Percentiles rank a stretch among this genome's conserved stretches.
Conservation (phyloP, 1,140 invertebrate species). For the fruit fly (Drosophila melanogaster) region DNA sequence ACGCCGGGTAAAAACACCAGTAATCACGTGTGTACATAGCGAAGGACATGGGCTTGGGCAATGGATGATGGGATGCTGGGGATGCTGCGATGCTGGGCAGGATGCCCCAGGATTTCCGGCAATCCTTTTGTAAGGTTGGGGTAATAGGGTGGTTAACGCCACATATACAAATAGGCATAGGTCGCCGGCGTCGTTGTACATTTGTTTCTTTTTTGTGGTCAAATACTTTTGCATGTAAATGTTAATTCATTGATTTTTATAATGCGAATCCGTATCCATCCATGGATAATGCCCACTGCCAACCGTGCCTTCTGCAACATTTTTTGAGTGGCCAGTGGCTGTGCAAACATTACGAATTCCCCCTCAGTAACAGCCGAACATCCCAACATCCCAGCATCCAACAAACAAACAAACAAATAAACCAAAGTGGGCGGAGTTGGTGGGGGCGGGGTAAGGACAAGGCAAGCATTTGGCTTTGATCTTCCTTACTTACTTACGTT, state of each 20-base stretch:
- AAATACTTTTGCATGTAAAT: constrained; percentile 81
- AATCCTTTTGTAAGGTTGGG: background rate
- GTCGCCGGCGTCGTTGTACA: constrained; percentile 59
- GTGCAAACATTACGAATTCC: constrained; percentile 64
- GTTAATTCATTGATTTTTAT: constrained; percentile 83
- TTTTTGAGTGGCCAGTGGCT: constrained; percentile 24
- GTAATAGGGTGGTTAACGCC: constrained; percentile 41
- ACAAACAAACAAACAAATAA: constrained; percentile 15
- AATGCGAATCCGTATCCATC: constrained; percentile 60
- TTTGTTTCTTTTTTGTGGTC: constrained; percentile 83
- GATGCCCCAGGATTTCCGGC: background rate
- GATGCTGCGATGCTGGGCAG: background rate
- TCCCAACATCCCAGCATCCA: constrained; percentile 22
- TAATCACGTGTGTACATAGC: constrained; percentile 78
- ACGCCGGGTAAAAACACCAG: constrained; percentile 62
- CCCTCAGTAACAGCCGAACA: constrained; percentile 4
- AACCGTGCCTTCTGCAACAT: background rate
- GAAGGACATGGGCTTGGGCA: constrained; percentile 14
- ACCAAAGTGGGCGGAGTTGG: constrained; percentile 4
- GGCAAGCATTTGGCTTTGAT: constrained; percentile 68
- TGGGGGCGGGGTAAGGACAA: constrained; percentile 17
- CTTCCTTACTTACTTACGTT: constrained; percentile 74
- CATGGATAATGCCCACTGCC: constrained; percentile 20
- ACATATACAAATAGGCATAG: constrained; percentile 54
- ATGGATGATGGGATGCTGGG: background rate